These are phyloP conservation scores for Clinocottus analis DNA, from an alignment of 2,113 vertebrate species.

Conservation along the genomic window DNA sequence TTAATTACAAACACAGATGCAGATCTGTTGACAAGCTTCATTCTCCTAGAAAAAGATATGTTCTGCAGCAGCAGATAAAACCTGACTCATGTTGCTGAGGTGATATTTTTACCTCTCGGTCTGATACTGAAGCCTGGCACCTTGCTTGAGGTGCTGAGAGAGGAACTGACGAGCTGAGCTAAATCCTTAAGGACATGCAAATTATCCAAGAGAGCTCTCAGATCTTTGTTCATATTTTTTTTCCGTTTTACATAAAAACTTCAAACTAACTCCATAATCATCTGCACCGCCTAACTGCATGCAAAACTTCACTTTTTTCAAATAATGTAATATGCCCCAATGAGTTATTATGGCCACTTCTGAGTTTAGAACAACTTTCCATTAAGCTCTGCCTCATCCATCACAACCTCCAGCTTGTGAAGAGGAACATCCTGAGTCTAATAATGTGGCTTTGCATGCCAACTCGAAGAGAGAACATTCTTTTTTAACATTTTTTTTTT, in stretches of 20 bases:
- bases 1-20: not conserved
- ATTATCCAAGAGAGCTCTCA: not conserved
- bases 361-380: not conserved
- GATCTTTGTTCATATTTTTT: not conserved
- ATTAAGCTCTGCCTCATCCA: not conserved
- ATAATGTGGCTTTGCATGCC: not conserved
- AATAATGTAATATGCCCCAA: not conserved
- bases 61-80: not conserved
- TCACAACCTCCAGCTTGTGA: not conserved
- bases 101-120: slow-evolving; percentile 4
- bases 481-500: too few relatives aligned
- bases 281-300: not conserved
- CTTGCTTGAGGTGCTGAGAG: not conserved
- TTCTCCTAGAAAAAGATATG: not conserved
- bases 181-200: not conserved
- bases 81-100: not conserved
- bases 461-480: not conserved
- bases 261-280: not conserved
- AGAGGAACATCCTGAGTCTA: not conserved
- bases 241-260: not conserved
- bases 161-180: not conserved
- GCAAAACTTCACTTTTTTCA: not conserved
- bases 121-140: not conserved
- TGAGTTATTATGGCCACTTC: not conserved
- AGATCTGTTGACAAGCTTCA: slow-evolving; percentile 3